Evolutionary conservation across 2,888 invertebrate species (phyloP).

Genomic region (Pyrochroa serraticornis): DNA sequence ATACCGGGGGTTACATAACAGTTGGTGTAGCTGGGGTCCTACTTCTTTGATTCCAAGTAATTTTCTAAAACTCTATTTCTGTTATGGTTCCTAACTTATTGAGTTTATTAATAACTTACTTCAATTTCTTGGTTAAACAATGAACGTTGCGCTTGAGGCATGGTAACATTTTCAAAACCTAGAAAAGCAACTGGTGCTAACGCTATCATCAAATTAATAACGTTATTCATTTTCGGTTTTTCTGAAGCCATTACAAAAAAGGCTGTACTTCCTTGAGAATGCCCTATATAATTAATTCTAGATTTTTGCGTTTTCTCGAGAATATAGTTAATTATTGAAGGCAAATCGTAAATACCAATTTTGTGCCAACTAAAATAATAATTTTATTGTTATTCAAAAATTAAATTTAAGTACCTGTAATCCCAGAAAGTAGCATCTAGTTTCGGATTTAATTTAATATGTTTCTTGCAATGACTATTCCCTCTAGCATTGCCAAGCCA

Average conservation of each 20-base stretch:
- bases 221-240: slow-evolving; percentile 65
- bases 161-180: too few relatives aligned
- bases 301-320: slow-evolving; percentile 61
- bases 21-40: too few relatives aligned
- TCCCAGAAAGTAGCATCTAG: slow-evolving; percentile 37
- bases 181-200: slow-evolving; percentile 40
- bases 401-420: slow-evolving; percentile 45
- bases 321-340: slow-evolving; percentile 76
- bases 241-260: slow-evolving; percentile 68
- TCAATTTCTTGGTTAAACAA: too few relatives aligned
- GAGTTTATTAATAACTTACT: too few relatives aligned
- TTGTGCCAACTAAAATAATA: slow-evolving; percentile 61
- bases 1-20: too few relatives aligned
- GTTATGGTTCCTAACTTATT: too few relatives aligned
- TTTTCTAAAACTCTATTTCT: slow-evolving; percentile 67
- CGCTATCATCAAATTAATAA: slow-evolving; percentile 67
- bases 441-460: slow-evolving; percentile 46
- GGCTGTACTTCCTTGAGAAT: slow-evolving; percentile 72
- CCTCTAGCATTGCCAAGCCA: slow-evolving; percentile 60
- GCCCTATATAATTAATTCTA: slow-evolving; percentile 61
- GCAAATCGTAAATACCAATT: slow-evolving; percentile 75
- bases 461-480: slow-evolving; percentile 60
- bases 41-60: too few relatives aligned
- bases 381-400: not conserved
- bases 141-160: too few relatives aligned